phyloP scores from a whole-genome alignment of 2,797 vertebrate species.

The Sebastes nivosus region DNA sequence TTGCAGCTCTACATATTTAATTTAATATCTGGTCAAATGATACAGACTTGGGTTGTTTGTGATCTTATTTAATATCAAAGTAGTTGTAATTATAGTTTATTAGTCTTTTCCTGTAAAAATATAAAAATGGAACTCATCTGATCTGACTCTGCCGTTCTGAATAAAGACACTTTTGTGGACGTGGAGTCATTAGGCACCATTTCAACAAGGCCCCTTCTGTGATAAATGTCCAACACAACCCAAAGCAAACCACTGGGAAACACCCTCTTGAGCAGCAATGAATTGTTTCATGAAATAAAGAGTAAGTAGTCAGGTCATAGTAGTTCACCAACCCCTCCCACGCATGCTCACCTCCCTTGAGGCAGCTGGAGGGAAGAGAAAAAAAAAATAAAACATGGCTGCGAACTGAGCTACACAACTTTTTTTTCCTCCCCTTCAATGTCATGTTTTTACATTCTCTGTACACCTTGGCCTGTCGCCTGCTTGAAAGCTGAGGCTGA shows the following conservation, averaged over 20 bases:
- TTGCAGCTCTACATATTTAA: not conserved
- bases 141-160: not conserved
- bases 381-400: slow-evolving; percentile 13
- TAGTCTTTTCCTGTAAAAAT: not conserved
- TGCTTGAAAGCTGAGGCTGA: slow-evolving; percentile 40
- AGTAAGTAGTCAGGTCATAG: slow-evolving; percentile 28
- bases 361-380: not conserved
- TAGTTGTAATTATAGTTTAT: not conserved
- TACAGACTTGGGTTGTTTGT: not conserved
- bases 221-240: not conserved
- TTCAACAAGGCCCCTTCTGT: not conserved
- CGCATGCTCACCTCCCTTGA: not conserved
- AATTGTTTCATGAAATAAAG: slow-evolving; percentile 41
- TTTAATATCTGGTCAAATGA: not conserved
- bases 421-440: slow-evolving; percentile 51
- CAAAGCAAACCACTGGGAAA: slow-evolving; percentile 24
- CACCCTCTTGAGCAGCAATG: slow-evolving; percentile 10
- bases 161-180: not conserved
- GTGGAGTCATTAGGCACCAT: not conserved
- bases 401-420: slow-evolving; percentile 35
- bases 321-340: slow-evolving; percentile 21
- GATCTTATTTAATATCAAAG: not conserved
- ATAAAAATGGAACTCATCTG: not conserved
- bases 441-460: slow-evolving; percentile 72
- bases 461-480: slow-evolving; percentile 66